Conservation (phyloP, 1,140 invertebrate genomes). For the Ceratosolen fusciceps region DNA sequence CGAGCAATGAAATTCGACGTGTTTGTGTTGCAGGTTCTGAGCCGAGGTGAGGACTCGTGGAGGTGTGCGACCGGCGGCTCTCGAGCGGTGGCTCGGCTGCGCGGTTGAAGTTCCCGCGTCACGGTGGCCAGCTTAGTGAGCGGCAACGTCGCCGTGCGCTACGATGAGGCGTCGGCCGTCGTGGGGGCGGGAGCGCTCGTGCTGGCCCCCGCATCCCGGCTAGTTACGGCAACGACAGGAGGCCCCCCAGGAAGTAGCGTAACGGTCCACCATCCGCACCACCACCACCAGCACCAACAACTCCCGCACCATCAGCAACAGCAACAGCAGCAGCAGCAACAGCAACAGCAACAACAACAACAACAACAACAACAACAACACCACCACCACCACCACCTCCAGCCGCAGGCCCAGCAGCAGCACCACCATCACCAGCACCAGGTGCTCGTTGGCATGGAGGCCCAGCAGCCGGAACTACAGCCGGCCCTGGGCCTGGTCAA, state of each 20-base stretch:
- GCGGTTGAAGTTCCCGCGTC: constrained; percentile 61
- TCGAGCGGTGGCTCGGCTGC: background rate
- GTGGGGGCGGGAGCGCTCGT: constrained; percentile 63
- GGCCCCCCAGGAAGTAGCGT: constrained; percentile 30
- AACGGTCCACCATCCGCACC: constrained; percentile 30
- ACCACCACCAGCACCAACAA: constrained; percentile 49
- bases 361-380: constrained; percentile 34
- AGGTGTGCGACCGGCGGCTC: background rate
- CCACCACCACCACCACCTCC: constrained; percentile 49
- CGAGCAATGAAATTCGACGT: too few species aligned
- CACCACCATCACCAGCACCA: constrained; percentile 55
- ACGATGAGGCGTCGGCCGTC: constrained; percentile 68
- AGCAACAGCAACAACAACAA: constrained; percentile 44
- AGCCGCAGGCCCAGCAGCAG: constrained; percentile 53
- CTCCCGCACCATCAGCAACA: constrained; percentile 55
- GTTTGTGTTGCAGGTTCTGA: background rate
- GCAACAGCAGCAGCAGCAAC: constrained; percentile 41
- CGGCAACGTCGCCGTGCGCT: constrained; percentile 67
- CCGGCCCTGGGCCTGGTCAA: constrained; percentile 60
- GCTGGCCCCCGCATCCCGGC: constrained; percentile 65
- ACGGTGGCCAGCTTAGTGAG: constrained; percentile 69
- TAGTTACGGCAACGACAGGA: constrained; percentile 54
- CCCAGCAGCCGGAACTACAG: constrained; percentile 50
- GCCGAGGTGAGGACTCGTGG: background rate
- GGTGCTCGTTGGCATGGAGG: constrained; percentile 55